phyloP scores from a whole-genome alignment of 2,113 vertebrate species.

The Marmota monax region DNA sequence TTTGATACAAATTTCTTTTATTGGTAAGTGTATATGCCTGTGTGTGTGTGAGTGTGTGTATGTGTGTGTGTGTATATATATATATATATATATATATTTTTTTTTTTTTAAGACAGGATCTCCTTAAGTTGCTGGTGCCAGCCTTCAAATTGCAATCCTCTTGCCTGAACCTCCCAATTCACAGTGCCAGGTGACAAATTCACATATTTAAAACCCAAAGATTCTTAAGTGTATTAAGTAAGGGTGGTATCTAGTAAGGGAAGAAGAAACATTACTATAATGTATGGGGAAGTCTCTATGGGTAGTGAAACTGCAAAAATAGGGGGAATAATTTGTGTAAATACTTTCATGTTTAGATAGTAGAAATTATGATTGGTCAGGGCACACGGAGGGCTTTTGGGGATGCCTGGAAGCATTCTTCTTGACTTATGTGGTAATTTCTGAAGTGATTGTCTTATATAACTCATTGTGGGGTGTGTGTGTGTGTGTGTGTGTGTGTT shows the following conservation, averaged over 20 bases:
- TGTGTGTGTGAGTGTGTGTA: no score
- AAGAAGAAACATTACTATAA: background rate
- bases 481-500: background rate
- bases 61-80: no score
- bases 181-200: no score
- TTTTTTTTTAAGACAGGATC: no score
- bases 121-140: no score
- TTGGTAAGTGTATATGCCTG: background rate
- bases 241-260: background rate
- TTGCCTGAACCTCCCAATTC: no score
- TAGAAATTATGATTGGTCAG: background rate
- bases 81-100: no score
- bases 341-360: background rate
- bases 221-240: background rate
- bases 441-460: background rate
- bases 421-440: background rate
- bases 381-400: background rate
- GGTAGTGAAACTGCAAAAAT: background rate
- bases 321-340: background rate
- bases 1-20: background rate
- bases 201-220: background rate
- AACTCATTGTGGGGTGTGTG: background rate
- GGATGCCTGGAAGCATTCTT: background rate
- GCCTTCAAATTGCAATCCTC: no score
- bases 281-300: background rate